These are phyloP conservation scores for Hyposoter dolosus DNA, from an alignment of 2,888 invertebrate genomes.

Conservation along the genomic window DNA sequence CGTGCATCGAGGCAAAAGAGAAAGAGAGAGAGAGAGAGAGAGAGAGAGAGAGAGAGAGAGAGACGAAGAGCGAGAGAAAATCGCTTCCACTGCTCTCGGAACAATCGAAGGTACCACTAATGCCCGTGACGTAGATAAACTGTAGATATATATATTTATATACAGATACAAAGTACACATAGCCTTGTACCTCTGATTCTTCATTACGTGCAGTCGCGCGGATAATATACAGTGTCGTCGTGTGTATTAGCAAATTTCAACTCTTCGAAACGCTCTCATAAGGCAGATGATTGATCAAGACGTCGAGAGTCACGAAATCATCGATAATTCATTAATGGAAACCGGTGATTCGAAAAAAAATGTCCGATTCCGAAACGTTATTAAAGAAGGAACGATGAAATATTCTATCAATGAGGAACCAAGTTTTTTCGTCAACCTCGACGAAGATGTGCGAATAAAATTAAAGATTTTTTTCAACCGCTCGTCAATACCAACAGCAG, in stretches of 20 bases:
- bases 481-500: neutral
- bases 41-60: constrained; percentile 20
- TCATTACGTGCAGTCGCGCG: constrained; percentile 51
- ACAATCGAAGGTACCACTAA: constrained; percentile 55
- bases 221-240: constrained; percentile 57
- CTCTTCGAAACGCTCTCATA: constrained; percentile 15
- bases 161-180: constrained; percentile 20
- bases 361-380: neutral
- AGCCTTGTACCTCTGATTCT: constrained; percentile 49
- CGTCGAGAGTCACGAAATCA: neutral
- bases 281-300: neutral
- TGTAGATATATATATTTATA: constrained; percentile 2
- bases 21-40: constrained; percentile 5
- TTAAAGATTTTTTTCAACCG: neutral
- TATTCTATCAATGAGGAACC: neutral
- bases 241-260: constrained; percentile 35
- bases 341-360: neutral
- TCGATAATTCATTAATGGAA: neutral
- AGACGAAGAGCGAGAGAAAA: constrained; percentile 45
- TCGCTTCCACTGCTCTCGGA: constrained; percentile 50
- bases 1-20: constrained; percentile 13
- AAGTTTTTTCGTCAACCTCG: neutral
- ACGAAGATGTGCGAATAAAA: neutral
- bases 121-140: constrained; percentile 4
- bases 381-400: too few species aligned